Percentiles rank a stretch among this genome's conserved stretches.
These are phyloP conservation scores for Rhopalosiphum nymphaeae DNA, from an alignment of 2,888 invertebrate species.

Conservation along the genomic window DNA sequence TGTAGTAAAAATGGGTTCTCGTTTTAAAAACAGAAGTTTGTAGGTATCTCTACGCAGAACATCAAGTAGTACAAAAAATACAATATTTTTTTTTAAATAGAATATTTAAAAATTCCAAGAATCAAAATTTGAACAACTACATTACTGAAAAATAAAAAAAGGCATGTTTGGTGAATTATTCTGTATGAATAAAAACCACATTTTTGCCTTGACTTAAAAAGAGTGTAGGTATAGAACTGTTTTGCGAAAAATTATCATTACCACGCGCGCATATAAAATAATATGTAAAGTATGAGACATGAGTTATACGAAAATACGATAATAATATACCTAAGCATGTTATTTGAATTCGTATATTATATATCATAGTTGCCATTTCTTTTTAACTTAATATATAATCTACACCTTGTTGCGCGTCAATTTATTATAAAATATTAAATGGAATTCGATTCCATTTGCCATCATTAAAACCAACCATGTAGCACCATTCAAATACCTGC, in stretches of 20 bases:
- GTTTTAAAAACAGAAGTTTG: neutral
- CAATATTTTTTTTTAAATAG: too few relatives aligned
- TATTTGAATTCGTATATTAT: neutral
- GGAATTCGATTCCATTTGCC: neutral
- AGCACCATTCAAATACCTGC: neutral
- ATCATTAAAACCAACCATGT: neutral
- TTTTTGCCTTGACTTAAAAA: neutral
- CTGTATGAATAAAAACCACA: neutral
- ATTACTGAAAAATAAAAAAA: too few relatives aligned
- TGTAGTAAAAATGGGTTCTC: neutral
- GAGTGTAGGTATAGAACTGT: neutral
- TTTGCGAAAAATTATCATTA: neutral
- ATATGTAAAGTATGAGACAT: neutral
- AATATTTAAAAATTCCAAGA: too few relatives aligned
- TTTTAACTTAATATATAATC: neutral
- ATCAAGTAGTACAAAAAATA: neutral
- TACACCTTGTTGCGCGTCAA: neutral
- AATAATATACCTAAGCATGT: neutral
- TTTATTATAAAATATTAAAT: constrained; percentile 9
- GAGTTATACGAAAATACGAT: neutral
- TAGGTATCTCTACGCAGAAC: neutral
- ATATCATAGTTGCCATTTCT: neutral
- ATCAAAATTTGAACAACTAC: too few relatives aligned
- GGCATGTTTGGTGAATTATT: neutral
- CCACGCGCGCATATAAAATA: neutral